These are phyloP conservation scores for Apodemia zela DNA, from an alignment of 2,888 invertebrate genomes.

Conservation along the genomic window DNA sequence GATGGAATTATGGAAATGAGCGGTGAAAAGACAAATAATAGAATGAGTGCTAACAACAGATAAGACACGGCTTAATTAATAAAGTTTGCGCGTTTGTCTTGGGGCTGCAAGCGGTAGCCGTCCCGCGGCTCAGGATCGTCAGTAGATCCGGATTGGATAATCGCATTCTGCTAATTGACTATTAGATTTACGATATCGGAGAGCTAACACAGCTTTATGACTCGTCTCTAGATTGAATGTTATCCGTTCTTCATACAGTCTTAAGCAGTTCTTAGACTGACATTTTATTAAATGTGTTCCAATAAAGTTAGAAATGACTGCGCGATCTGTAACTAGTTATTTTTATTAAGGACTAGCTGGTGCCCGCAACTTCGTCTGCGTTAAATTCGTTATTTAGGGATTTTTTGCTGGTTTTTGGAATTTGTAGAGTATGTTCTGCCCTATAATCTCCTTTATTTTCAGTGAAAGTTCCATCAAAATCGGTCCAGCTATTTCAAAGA, in stretches of 20 bases:
- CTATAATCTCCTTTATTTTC: too few species aligned
- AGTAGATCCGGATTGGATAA: constrained; percentile 75
- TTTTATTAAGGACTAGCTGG: background rate
- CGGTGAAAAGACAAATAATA: constrained; percentile 80
- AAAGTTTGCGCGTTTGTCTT: constrained; percentile 76
- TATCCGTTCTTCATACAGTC: background rate
- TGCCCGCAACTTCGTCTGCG: too few species aligned
- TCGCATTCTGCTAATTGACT: constrained; percentile 78
- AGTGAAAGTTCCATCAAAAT: too few species aligned
- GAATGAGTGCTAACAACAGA: constrained; percentile 81
- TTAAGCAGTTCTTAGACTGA: background rate
- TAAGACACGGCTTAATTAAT: constrained; percentile 81
- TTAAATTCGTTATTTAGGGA: too few species aligned
- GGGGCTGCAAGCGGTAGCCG: constrained; percentile 57
- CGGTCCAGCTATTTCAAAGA: too few species aligned
- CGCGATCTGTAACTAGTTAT: background rate
- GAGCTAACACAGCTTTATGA: constrained; percentile 33
- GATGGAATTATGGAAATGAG: constrained; percentile 80
- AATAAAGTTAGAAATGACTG: background rate
- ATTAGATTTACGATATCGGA: constrained; percentile 78
- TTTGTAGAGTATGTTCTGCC: too few species aligned
- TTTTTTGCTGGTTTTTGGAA: too few species aligned
- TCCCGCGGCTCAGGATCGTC: constrained; percentile 67
- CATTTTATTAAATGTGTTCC: background rate
- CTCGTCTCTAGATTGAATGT: constrained; percentile 2